Evolutionary conservation across 2,888 invertebrate species (phyloP).

Genomic region (Ethmia dodecea): DNA sequence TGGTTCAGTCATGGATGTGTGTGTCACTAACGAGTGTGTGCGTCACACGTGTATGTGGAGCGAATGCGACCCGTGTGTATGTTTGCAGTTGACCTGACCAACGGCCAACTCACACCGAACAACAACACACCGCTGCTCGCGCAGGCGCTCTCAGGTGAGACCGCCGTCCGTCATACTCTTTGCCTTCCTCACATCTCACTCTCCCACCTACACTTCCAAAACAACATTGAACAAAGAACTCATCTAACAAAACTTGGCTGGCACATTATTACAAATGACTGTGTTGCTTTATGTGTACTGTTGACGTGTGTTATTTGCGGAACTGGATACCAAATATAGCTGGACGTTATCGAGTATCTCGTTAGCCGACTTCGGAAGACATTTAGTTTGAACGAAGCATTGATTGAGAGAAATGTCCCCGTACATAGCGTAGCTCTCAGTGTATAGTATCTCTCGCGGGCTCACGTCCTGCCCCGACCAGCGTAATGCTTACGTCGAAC

Average conservation of each 20-base stretch:
- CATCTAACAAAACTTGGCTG: neutral
- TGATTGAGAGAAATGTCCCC: too few relatives aligned
- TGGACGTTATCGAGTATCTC: too few relatives aligned
- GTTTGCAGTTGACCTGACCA: slow-evolving; percentile 95
- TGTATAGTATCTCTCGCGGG: too few relatives aligned
- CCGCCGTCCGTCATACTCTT: slow-evolving; percentile 34
- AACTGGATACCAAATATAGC: too few relatives aligned
- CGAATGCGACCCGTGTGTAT: slow-evolving; percentile 80
- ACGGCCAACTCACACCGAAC: slow-evolving; percentile 97
- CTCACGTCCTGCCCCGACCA: slow-evolving; percentile 2
- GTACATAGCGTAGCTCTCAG: too few relatives aligned
- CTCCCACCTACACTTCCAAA: neutral
- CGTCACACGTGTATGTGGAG: slow-evolving; percentile 57
- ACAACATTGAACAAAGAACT: neutral
- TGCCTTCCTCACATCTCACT: slow-evolving; percentile 1
- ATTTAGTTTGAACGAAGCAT: too few relatives aligned
- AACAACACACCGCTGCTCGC: slow-evolving; percentile 97
- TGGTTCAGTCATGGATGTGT: slow-evolving; percentile 74
- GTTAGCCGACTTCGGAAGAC: too few relatives aligned
- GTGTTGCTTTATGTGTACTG: slow-evolving; percentile 18
- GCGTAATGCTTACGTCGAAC: slow-evolving; percentile 11
- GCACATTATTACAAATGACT: too few relatives aligned
- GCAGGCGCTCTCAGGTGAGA: slow-evolving; percentile 95
- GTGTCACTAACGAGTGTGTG: slow-evolving; percentile 56
- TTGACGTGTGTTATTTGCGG: slow-evolving; percentile 2